Base-by-base conservation (phyloP, 2,113 vertebrate genomes). In the Mohoua ochrocephala region DNA sequence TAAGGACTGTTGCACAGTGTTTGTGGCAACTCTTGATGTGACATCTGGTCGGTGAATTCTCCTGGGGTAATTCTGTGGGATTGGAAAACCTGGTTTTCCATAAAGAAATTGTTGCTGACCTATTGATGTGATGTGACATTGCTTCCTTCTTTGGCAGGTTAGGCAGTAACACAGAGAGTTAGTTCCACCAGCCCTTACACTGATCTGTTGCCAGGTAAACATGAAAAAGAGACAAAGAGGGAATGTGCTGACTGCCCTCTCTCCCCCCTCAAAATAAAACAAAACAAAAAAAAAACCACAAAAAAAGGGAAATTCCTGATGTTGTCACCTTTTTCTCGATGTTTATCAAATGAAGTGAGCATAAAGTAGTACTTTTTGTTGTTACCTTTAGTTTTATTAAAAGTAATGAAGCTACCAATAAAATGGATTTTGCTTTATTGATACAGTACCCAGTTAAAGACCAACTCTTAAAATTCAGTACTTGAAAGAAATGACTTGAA, bases 31-130 rank as follows among this genome's bases (percentile, higher is more conserved):
- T 80, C 61, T 26, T 68, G 45, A 41, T 2, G 5, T 37, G 79
- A 78, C 79, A 94, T 94, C 85, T 96, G 93, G 44, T 78, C 0
- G 0, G 35, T 73, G 56, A 94, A 87, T 16, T 75, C 91, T 41
- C 83, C 57, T 56, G 89, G 88, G 82, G 15, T 67, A 45, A 31
- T 75, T 91, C 33, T 92, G 53, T 84, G 77, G 61, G 87, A 69
- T 16, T 83, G 30, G 44, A 95, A 95, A 96, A 60, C 85, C 57
- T 70, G 50, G 16, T 52, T 90, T 97, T 92, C 23, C n/a, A 28
- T 89, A 82, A 89, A 95, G 44, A 81, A 94, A 87, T 87, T 73
- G 59, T 75, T 87, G 47, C 47, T 88, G 81, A 77, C 89, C 64
- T 94, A 78, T 79, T 83, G 71, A 70, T 61, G 56, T 0, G 9